Percentiles rank a stretch among this genome's conserved stretches.
These are phyloP conservation scores for Drosophila mettleri DNA, from an alignment of 2,888 invertebrate species.

Conservation along the genomic window DNA sequence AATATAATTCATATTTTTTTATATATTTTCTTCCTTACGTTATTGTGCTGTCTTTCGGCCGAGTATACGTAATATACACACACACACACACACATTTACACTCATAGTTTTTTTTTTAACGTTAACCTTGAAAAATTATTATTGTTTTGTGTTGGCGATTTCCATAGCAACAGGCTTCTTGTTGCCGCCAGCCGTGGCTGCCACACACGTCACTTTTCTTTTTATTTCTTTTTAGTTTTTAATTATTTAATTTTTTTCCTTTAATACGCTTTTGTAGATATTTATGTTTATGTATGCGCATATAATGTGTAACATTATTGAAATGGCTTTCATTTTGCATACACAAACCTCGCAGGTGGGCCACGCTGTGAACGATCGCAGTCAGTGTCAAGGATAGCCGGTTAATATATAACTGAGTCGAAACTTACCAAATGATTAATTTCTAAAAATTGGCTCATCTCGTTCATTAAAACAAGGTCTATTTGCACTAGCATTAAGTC, in stretches of 20 bases:
- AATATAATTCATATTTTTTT: neutral
- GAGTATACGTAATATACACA: conserved; percentile 51
- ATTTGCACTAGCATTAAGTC: neutral
- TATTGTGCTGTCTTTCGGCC: conserved; percentile 1
- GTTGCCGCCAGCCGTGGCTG: conserved; percentile 15
- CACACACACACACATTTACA: neutral
- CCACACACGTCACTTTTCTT: conserved; percentile 22
- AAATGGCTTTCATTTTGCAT: conserved; percentile 39
- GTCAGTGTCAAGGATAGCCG: conserved; percentile 25
- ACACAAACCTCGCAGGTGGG: conserved; percentile 27
- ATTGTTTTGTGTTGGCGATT: conserved; percentile 25
- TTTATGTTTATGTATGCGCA: neutral
- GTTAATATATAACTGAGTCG: conserved; percentile 18
- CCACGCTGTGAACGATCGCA: conserved; percentile 12
- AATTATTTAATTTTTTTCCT: conserved; percentile 12
- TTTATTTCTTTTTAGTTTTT: no score
- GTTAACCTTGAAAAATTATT: conserved; percentile 57
- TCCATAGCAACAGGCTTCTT: conserved; percentile 36
- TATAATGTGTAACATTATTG: conserved; percentile 4
- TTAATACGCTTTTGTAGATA: conserved; percentile 7
- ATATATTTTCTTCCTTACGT: neutral
- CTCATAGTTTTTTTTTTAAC: neutral
- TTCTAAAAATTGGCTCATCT: conserved; percentile 7
- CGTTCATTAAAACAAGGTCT: neutral
- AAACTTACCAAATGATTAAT: neutral